These are phyloP conservation scores for Thripadectes ignobilis DNA, from an alignment of 2,797 vertebrate genomes.

Conservation along the genomic window DNA sequence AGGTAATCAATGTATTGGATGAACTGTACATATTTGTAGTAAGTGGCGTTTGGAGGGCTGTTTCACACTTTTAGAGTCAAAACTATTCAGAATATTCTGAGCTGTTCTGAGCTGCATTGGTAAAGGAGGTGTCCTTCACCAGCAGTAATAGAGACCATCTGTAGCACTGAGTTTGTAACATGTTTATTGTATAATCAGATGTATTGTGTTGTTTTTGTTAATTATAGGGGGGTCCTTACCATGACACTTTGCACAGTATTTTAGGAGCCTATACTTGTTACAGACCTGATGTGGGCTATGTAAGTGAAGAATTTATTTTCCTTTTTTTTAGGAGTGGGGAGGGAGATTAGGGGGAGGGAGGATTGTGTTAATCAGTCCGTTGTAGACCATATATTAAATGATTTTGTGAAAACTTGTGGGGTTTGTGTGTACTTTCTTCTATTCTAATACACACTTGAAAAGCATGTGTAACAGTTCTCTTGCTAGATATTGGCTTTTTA, in stretches of 20 bases:
- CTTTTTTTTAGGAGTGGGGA: background rate
- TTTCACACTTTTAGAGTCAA: background rate
- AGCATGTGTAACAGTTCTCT: background rate
- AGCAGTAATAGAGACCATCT: background rate
- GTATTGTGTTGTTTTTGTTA: background rate
- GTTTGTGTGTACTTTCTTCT: background rate
- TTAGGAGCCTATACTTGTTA: conserved; percentile 97
- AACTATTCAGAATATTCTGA: background rate
- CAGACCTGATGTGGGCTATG: conserved; percentile 95
- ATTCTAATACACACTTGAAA: background rate
- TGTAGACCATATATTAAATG: background rate
- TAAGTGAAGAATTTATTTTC: conserved; percentile 77
- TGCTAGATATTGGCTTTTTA: background rate
- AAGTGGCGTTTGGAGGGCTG: background rate
- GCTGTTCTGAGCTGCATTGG: background rate
- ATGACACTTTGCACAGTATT: conserved; percentile 94
- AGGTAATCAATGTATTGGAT: background rate
- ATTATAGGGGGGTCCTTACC: conserved; percentile 92
- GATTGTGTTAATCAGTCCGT: background rate
- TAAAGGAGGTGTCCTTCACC: background rate
- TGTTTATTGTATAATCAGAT: background rate
- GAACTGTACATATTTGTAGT: background rate
- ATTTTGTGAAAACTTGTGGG: background rate
- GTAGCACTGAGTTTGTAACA: background rate
- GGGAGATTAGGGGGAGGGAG: background rate